Evolutionary conservation across 2,797 vertebrate genomes (phyloP), one percentile per base, ranked within the genome.

Genomic region (Moxostoma hubbsi): DNA sequence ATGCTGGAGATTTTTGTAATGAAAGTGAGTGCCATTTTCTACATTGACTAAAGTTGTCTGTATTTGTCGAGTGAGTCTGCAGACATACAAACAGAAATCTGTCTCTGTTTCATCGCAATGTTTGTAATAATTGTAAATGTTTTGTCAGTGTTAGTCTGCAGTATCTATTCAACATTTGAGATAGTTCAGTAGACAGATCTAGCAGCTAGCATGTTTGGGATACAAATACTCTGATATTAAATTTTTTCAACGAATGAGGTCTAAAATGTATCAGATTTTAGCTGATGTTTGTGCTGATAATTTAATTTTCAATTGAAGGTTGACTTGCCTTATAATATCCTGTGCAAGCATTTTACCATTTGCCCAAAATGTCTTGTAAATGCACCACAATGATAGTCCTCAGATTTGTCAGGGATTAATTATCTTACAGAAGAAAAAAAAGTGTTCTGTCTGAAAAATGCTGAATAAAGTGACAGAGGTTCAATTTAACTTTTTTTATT

Each of bases 291-390:
- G 12, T 51, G 9, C 4, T 18, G 18, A 18, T 18, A 59, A 59
- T 50, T 67, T 0, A 4, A 59, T 68, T 76, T 12, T 9, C 46
- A 51, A 15, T 6, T 51, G 2, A 59, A 49, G 64, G 49, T 45
- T 68, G 74, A 51, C 6, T 5, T 59, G 6, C 55, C 46, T 46
- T 76, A 12, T 76, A 76, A 50, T 76, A 51, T 68, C 64, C 53
- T 16, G 12, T 13, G 13, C 54, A 51, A 36, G 45, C 46, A 51
- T 68, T 76, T 77, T n/a, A 50, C 16, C 18, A 13, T 51, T 68
- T 77, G 53, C 8, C 45, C 15, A 12, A 46, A 58, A 66, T 58
- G 24, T 51, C 72, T 53, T 4, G 16, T 53, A 66, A 57, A 75
- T 36, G 1, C 46, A n/a, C 43, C 6, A 6, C 53, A 66, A 66